phyloP scores from a whole-genome alignment of 2,888 invertebrate genomes.

The Synergus japonicus region DNA sequence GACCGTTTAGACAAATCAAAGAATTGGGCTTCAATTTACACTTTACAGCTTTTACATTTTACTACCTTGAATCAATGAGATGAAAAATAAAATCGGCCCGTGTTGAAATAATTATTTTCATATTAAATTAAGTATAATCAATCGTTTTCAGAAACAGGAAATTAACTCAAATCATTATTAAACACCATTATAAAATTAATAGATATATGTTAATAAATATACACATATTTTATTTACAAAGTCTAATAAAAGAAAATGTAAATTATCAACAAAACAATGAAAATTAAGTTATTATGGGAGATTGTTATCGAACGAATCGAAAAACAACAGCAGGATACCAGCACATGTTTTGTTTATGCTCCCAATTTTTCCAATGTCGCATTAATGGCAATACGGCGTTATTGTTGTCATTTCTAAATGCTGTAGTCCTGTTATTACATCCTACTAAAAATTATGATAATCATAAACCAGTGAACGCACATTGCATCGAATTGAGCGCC shows the following conservation, averaged over 20 bases:
- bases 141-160: too few relatives aligned
- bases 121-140: too few relatives aligned
- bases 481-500: slow-evolving; percentile 32
- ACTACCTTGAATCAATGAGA: neutral
- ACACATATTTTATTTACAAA: neutral
- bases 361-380: slow-evolving; percentile 29
- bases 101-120: neutral
- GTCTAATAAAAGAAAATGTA: neutral
- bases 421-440: slow-evolving; percentile 19
- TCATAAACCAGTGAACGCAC: slow-evolving; percentile 51
- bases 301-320: neutral
- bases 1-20: slow-evolving; percentile 52
- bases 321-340: neutral
- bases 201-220: neutral
- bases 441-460: slow-evolving; percentile 54
- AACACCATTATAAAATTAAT: neutral
- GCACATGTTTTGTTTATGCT: slow-evolving; percentile 5
- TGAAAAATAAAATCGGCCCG: neutral
- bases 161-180: neutral
- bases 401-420: slow-evolving; percentile 37
- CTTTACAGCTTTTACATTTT: neutral
- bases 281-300: neutral
- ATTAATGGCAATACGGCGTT: slow-evolving; percentile 30
- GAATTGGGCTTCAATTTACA: neutral
- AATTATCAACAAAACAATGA: neutral